Percentiles rank a stretch among this genome's conserved stretches.
phyloP scores from a whole-genome alignment of 2,888 invertebrate species.

The Plebejus argus region DNA sequence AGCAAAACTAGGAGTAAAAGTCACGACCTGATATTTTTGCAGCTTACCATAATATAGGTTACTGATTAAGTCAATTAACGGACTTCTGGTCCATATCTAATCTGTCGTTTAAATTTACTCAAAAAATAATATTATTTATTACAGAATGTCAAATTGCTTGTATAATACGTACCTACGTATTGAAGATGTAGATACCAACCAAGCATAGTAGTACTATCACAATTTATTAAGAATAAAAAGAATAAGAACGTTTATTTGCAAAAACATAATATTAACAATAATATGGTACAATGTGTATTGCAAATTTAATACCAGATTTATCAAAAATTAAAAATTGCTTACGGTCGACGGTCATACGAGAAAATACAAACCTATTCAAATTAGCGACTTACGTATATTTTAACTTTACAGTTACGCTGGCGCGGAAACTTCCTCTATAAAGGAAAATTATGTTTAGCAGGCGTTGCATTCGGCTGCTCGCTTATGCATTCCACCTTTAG shows the following conservation, averaged over 20 bases:
- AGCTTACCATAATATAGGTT: neutral
- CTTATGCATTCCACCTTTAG: conserved; percentile 60
- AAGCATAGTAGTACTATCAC: too few species aligned
- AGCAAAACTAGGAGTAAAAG: neutral
- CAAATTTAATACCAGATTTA: too few species aligned
- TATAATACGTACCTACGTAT: too few species aligned
- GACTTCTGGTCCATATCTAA: neutral
- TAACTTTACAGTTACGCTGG: conserved; percentile 35
- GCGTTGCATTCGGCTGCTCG: conserved; percentile 50
- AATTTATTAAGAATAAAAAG: too few species aligned
- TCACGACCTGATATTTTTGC: neutral
- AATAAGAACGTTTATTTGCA: too few species aligned
- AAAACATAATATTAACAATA: too few species aligned
- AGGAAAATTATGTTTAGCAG: conserved; percentile 53
- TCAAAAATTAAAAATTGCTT: neutral
- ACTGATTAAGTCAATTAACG: neutral
- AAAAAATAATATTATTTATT: too few species aligned
- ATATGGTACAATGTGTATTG: too few species aligned
- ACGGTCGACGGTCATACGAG: neutral
- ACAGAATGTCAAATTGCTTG: too few species aligned
- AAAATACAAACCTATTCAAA: conserved; percentile 20
- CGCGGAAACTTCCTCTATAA: conserved; percentile 44
- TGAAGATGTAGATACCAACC: too few species aligned
- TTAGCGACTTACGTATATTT: conserved; percentile 31
- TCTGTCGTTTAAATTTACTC: too few species aligned